These are phyloP conservation scores for Clinocottus analis DNA, from an alignment of 2,113 vertebrate species.

Conservation along the genomic window DNA sequence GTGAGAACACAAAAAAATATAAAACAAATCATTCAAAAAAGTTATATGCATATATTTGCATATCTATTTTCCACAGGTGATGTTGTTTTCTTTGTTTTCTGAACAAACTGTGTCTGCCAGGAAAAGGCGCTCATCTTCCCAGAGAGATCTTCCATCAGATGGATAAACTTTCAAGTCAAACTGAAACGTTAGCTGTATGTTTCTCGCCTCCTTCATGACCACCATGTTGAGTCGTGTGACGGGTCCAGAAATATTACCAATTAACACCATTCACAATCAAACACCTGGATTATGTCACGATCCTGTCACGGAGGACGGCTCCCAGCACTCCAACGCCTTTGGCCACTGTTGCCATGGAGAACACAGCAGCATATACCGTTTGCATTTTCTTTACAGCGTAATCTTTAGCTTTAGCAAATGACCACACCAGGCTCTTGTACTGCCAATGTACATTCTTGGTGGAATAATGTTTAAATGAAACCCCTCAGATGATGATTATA, in stretches of 20 bases:
- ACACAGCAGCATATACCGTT: too few species aligned
- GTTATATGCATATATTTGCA: neutral
- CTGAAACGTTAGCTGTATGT: neutral
- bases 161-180: neutral
- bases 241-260: too few species aligned
- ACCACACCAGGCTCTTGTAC: neutral
- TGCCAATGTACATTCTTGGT: neutral
- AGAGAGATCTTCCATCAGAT: neutral
- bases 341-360: neutral
- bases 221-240: neutral
- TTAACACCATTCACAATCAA: too few species aligned
- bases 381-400: too few species aligned
- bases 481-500: neutral
- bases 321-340: neutral
- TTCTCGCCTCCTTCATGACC: neutral
- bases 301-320: too few species aligned
- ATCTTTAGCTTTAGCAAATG: neutral
- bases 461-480: neutral
- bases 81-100: neutral
- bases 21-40: neutral
- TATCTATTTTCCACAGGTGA: neutral
- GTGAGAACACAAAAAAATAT: neutral
- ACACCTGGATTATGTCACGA: too few species aligned
- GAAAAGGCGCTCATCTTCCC: neutral
- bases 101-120: neutral